Percentiles rank a stretch among this genome's conserved stretches.
Evolutionary conservation across 1,140 invertebrate genomes (phyloP).

Genomic region (Zaprionus ghesquierei): DNA sequence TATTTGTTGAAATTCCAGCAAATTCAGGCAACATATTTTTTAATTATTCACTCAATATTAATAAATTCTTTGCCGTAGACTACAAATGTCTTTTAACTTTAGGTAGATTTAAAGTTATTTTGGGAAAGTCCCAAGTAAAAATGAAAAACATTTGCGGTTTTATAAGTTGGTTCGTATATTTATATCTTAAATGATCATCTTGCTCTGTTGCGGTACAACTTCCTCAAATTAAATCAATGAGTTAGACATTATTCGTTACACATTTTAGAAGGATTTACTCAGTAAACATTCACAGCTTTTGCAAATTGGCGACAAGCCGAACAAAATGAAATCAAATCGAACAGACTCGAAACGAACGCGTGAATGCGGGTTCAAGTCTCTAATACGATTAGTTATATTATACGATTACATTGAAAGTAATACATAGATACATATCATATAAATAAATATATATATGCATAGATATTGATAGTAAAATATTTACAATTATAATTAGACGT

Average conservation of each 20-base stretch:
- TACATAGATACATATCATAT: conserved; percentile 26
- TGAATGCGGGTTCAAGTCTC: conserved; percentile 68
- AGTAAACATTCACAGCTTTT: conserved; percentile 80
- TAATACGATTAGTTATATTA: conserved; percentile 54
- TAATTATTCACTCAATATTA: background rate
- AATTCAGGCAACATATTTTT: conserved; percentile 13
- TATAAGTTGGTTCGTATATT: conserved; percentile 47
- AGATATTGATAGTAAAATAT: conserved; percentile 46
- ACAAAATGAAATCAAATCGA: conserved; percentile 46
- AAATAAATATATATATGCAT: conserved; percentile 1
- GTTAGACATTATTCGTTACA: conserved; percentile 48
- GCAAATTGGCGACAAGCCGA: conserved; percentile 64
- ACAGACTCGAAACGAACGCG: conserved; percentile 38
- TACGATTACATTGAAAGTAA: conserved; percentile 47
- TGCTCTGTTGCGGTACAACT: conserved; percentile 24
- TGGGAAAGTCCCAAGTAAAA: background rate
- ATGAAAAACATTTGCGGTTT: background rate
- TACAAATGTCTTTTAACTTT: too few relatives aligned
- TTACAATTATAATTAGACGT: conserved; percentile 53
- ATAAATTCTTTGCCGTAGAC: conserved; percentile 8
- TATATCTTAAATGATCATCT: conserved; percentile 44
- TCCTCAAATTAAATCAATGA: conserved; percentile 24
- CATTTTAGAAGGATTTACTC: conserved; percentile 69
- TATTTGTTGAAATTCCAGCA: conserved; percentile 38
- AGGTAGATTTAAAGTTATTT: too few relatives aligned